These are phyloP conservation scores for Lipophrys pholis DNA, from an alignment of 2,113 vertebrate species.

Conservation along the genomic window DNA sequence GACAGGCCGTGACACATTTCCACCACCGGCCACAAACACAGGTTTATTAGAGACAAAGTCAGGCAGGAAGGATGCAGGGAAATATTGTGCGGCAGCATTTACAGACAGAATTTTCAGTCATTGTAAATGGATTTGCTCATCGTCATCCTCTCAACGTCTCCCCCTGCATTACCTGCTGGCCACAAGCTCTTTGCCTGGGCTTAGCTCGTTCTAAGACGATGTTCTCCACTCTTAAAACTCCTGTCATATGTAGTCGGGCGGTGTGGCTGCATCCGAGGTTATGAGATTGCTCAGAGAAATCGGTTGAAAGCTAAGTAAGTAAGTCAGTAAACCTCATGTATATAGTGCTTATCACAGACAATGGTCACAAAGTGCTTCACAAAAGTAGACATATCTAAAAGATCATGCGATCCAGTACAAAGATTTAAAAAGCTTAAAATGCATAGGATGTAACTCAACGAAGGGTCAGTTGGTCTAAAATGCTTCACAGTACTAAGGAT, in stretches of 20 bases:
- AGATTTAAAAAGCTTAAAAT: too few species aligned
- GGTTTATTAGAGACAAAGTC: not conserved
- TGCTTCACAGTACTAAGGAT: too few species aligned
- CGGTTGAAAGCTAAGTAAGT: too few species aligned
- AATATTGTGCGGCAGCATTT: not conserved
- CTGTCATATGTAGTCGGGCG: not conserved
- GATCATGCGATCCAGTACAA: too few species aligned
- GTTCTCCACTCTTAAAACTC: not conserved
- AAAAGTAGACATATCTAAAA: too few species aligned
- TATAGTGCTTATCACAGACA: too few species aligned
- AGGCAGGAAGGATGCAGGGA: not conserved
- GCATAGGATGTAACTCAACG: too few species aligned
- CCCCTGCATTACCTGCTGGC: not conserved
- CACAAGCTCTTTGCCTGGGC: not conserved
- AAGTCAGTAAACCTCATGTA: too few species aligned
- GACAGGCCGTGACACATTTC: constrained; percentile 5
- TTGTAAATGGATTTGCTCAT: not conserved
- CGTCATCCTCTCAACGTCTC: constrained; percentile 1
- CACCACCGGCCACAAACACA: not conserved
- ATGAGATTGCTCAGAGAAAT: constrained; percentile 6
- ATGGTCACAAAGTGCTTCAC: too few species aligned
- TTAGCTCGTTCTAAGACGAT: constrained; percentile 1
- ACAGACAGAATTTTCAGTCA: constrained; percentile 6
- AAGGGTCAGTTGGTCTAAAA: too few species aligned
- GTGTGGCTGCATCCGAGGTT: not conserved